phyloP scores from a whole-genome alignment of 2,797 vertebrate species.

The Psittacula echo region DNA sequence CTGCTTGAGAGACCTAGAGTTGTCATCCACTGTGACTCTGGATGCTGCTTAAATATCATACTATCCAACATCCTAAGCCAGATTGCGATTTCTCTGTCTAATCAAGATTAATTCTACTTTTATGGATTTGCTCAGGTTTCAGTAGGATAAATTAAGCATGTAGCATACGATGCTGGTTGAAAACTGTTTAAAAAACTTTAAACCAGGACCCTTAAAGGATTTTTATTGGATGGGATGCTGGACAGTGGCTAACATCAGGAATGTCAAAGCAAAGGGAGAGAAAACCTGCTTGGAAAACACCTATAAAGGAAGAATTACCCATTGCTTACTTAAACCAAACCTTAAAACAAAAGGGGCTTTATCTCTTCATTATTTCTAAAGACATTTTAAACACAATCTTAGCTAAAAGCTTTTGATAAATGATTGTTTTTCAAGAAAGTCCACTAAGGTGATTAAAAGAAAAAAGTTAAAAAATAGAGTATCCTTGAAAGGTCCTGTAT shows the following conservation, averaged over 20 bases:
- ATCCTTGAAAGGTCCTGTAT: constrained; percentile 35
- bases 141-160: neutral
- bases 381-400: constrained; percentile 26
- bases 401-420: constrained; percentile 58
- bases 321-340: constrained; percentile 9
- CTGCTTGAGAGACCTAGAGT: neutral
- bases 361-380: neutral
- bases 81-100: neutral
- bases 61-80: neutral
- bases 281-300: constrained; percentile 38
- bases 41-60: neutral
- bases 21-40: neutral
- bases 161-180: neutral
- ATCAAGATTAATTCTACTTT: neutral
- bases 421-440: constrained; percentile 17
- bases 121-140: neutral
- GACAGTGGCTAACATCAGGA: neutral
- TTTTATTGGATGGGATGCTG: neutral
- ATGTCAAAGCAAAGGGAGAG: constrained; percentile 7
- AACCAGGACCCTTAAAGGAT: neutral
- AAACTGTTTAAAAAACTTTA: neutral
- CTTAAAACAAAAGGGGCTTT: constrained; percentile 31
- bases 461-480: neutral
- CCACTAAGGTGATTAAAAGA: constrained; percentile 23
- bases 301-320: neutral